Conservation (phyloP, 2,888 invertebrate species). For the Eledona agricola region DNA sequence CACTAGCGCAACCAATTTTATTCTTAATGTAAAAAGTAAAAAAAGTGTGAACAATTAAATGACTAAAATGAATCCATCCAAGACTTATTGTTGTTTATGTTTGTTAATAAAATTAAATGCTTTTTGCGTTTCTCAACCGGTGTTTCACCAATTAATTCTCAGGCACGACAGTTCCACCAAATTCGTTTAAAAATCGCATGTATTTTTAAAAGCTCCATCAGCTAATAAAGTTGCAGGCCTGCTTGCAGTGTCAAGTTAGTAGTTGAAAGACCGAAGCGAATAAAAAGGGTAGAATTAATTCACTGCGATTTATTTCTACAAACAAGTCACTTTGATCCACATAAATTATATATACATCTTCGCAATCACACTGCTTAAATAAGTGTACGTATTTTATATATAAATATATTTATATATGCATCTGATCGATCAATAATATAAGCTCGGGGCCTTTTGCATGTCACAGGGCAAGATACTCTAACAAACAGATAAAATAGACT, state of each 20-base stretch:
- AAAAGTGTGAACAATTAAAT: no score
- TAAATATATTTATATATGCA: slow-evolving; percentile 57
- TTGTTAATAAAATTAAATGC: no score
- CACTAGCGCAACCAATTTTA: no score
- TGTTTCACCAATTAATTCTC: no score
- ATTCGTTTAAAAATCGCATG: no score
- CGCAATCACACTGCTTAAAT: slow-evolving; percentile 62
- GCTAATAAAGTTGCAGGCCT: no score
- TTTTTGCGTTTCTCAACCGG: no score
- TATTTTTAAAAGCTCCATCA: no score
- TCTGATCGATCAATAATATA: slow-evolving; percentile 52
- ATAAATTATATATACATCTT: slow-evolving; percentile 64
- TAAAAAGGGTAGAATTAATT: slow-evolving; percentile 38
- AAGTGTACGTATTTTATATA: slow-evolving; percentile 60
- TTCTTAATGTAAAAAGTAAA: no score
- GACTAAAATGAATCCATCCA: no score
- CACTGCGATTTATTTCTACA: slow-evolving; percentile 62
- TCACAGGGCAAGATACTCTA: slow-evolving; percentile 55
- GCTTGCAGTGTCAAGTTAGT: background rate
- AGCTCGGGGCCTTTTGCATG: slow-evolving; percentile 57
- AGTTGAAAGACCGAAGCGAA: slow-evolving; percentile 13
- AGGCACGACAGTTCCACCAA: no score
- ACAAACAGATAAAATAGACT: slow-evolving; percentile 47
- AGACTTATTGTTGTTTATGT: no score
- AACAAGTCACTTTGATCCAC: slow-evolving; percentile 62